phyloP scores from a whole-genome alignment of 2,888 invertebrate genomes.

The Sceliomorpha sp. region DNA sequence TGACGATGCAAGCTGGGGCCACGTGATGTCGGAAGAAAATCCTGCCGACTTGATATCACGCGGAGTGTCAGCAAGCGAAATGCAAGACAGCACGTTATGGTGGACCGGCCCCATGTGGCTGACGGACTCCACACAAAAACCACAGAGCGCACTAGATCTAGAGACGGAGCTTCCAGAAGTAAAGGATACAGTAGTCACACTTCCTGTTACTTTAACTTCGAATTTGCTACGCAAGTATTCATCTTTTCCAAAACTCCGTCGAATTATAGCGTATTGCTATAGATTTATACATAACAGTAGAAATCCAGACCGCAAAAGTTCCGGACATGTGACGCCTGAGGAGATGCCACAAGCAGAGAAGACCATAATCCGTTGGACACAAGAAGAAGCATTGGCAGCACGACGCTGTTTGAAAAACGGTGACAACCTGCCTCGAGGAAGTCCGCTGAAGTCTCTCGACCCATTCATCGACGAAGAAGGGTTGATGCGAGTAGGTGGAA shows the following conservation, averaged over 20 bases:
- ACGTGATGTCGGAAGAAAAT: conserved; percentile 41
- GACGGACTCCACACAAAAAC: background rate
- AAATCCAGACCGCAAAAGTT: no score
- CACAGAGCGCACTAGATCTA: background rate
- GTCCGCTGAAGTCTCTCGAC: conserved; percentile 1
- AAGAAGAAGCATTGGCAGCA: no score
- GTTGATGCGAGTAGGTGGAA: no score
- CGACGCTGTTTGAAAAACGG: no score
- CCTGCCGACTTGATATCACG: conserved; percentile 40
- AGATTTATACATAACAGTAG: background rate
- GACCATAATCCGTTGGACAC: conserved; percentile 1
- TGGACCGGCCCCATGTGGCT: background rate
- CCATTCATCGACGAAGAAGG: conserved; percentile 5
- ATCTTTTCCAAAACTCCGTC: conserved; percentile 1
- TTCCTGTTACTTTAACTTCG: background rate
- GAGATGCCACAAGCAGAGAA: background rate
- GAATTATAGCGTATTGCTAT: conserved; percentile 2
- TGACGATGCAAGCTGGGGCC: conserved; percentile 18
- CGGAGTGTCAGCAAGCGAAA: background rate
- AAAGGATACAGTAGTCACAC: background rate
- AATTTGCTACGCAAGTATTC: background rate
- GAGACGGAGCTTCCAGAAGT: background rate
- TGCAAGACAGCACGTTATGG: background rate
- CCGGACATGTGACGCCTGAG: no score
- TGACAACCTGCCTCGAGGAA: background rate